Evolutionary conservation across 2,113 vertebrate species (phyloP).

Genomic region (Paraplagusia blochii): DNA sequence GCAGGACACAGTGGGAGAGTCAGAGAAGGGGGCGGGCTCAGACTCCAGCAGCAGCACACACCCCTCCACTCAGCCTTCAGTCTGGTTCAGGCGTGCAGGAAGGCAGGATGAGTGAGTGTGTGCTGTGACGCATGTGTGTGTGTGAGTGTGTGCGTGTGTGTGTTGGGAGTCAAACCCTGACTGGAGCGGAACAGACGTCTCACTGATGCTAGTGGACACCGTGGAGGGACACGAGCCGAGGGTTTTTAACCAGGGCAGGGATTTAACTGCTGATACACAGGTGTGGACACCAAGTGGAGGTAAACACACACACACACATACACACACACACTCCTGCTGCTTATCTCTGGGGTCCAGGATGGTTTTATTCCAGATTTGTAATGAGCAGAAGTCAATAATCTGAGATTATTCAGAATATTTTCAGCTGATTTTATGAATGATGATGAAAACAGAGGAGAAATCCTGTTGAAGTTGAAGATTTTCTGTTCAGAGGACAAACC

Average conservation of each 20-base stretch:
- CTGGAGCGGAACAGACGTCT: conserved; percentile 38
- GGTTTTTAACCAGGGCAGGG: conserved; percentile 38
- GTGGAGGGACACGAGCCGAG: conserved; percentile 27
- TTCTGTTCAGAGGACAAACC: neutral
- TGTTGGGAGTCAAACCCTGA: conserved; percentile 19
- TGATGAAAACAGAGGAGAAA: neutral
- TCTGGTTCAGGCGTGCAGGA: conserved; percentile 49
- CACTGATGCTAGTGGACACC: conserved; percentile 32
- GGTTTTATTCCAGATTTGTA: neutral
- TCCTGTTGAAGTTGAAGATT: neutral
- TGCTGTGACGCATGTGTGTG: conserved; percentile 15
- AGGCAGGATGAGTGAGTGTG: conserved; percentile 59
- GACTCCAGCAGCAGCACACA: conserved; percentile 50
- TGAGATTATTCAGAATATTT: neutral
- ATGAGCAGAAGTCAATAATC: too few species aligned
- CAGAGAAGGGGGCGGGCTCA: conserved; percentile 55
- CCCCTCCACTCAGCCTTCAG: conserved; percentile 58
- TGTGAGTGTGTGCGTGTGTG: conserved; percentile 12
- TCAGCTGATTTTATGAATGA: neutral
- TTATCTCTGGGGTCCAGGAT: conserved; percentile 8
- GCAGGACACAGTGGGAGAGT: conserved; percentile 38
- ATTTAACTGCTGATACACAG: conserved; percentile 36
- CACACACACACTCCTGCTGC: neutral
- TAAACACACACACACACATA: conserved; percentile 19
- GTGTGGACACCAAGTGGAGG: conserved; percentile 38